Base-by-base conservation (phyloP, 2,797 vertebrate genomes). In the Valencia hispanica region DNA sequence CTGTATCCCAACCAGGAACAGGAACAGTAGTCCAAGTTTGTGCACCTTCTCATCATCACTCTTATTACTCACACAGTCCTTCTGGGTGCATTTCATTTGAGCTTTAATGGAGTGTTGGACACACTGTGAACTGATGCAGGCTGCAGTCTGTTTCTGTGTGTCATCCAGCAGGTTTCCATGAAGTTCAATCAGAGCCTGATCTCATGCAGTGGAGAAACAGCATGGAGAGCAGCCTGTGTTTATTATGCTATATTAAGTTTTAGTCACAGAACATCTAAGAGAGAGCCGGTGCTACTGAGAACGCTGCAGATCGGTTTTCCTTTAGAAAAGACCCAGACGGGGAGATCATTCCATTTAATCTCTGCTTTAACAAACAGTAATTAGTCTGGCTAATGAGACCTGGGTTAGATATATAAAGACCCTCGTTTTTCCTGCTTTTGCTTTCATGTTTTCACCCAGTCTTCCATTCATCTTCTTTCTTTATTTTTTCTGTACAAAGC, bases 241-340 rank as follows among this genome's bases (percentile, higher is more conserved):
- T 95, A 94, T 94, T 95, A 92, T 94, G 81, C 79, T 76, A 88
- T 83, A 90, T 90, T 89, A 88, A 59, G 88, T 91, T 89, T 83
- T 81, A 84, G 79, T 83, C 68, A 41, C 30, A 87, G 76, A 80
- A 82, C 84, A 91, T 92, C 83, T 86, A 82, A 89, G 85, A 84
- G 65, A 6, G 50, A 91, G 84, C 93, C 95, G 93, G 94, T 55
- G 92, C 89, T 91, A 90, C 82, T 88, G 86, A 89, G 85, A 84
- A 80, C 34, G 50, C 70, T 77, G 78, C 53, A 43, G 89, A 82
- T 92, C 93, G 94, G 93, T 93, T 95, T 93, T 89, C 84, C 86
- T 93, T 93, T 85, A 87, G 84, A 91, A 92, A 90, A 92, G 89
- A 86, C 81, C 83, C 84, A 79, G 81, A 70, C 75, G 41, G 45